Percentiles rank a stretch among this genome's conserved stretches.
Evolutionary conservation across 2,113 vertebrate species (phyloP).

Genomic region (Cephalophus harveyi): DNA sequence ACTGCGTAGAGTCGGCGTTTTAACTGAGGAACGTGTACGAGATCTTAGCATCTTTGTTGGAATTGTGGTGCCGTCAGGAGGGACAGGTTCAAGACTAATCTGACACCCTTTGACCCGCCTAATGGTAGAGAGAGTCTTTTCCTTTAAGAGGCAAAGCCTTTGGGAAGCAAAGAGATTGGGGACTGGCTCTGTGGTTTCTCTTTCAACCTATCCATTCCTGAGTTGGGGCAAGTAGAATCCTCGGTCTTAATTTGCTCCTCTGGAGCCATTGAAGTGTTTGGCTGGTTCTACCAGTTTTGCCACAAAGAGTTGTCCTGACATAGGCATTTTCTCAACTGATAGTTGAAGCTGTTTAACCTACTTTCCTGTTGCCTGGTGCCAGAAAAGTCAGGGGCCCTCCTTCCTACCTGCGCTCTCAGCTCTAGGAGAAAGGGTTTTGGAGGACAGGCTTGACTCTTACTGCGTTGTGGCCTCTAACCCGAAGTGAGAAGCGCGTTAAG

Average conservation of each 20-base stretch:
- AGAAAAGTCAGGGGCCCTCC: background rate
- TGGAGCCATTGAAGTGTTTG: conserved; percentile 10
- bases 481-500: background rate
- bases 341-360: conserved; percentile 68
- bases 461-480: background rate
- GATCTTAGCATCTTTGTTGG: background rate
- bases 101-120: background rate
- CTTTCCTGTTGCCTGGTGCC: conserved; percentile 35
- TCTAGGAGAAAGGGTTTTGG: background rate
- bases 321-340: conserved; percentile 73
- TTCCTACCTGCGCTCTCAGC: background rate
- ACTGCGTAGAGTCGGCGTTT: background rate
- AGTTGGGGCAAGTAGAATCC: background rate
- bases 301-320: conserved; percentile 65
- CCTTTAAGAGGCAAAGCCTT: background rate
- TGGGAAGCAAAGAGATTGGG: background rate
- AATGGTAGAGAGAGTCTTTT: background rate
- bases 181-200: background rate
- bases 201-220: background rate
- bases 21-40: background rate
- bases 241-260: conserved; percentile 30
- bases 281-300: conserved; percentile 73
- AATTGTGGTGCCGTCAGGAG: background rate
- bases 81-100: background rate
- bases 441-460: background rate